Percentiles rank a stretch among this genome's conserved stretches.
phyloP scores from a whole-genome alignment of 30 jellyfish, hydroid and myxozoan species.

The Cassiopea andromeda region DNA sequence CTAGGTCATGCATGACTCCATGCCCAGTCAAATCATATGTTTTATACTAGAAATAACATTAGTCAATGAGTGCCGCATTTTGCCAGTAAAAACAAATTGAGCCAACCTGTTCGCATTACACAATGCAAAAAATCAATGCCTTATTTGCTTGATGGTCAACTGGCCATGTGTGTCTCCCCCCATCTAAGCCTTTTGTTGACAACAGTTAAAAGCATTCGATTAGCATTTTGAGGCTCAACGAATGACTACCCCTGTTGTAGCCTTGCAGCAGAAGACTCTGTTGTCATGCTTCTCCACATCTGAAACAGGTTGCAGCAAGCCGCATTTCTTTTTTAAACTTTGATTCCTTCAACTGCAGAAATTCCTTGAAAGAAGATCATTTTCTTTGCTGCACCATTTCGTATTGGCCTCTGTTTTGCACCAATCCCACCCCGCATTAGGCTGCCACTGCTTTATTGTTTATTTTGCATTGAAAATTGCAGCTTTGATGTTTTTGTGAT shows the following conservation, averaged over 20 bases:
- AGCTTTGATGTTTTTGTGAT: neutral
- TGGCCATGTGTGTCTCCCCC: neutral
- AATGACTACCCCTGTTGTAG: neutral
- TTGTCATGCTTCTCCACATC: neutral
- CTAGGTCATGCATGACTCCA: slow-evolving; percentile 14
- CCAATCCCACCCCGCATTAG: neutral
- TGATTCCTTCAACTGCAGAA: neutral
- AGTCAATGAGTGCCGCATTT: neutral
- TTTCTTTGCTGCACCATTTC: neutral
- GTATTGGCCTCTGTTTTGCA: neutral
- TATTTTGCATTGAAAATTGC: neutral
- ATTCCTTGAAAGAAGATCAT: neutral
- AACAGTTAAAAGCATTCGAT: neutral
- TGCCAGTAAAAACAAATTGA: neutral
- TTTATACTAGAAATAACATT: neutral
- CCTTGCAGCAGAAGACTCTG: neutral
- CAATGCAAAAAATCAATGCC: neutral
- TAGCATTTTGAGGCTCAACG: neutral
- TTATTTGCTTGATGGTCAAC: neutral
- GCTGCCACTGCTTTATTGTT: neutral
- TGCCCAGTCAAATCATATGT: slow-evolving; percentile 31
- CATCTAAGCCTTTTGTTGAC: neutral
- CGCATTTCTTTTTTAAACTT: neutral
- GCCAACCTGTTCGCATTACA: neutral
- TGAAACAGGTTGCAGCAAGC: neutral